phyloP scores from a whole-genome alignment of 2,888 invertebrate species.

The Adela reaumurella region DNA sequence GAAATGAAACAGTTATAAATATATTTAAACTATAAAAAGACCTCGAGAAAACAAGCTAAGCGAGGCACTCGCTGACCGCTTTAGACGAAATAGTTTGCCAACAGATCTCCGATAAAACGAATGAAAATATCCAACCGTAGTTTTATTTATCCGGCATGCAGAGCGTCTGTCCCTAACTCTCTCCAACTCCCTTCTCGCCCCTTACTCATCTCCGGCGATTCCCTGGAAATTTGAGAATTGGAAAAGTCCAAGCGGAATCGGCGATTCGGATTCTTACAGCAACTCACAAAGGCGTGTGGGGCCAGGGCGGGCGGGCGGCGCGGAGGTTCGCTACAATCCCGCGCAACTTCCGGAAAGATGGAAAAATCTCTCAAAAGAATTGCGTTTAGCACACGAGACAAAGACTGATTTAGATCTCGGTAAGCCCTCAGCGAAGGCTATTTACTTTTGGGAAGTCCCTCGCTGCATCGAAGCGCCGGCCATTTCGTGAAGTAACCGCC shows the following conservation, averaged over 20 bases:
- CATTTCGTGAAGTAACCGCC: no score
- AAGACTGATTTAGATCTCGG: constrained; percentile 46
- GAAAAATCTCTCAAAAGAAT: constrained; percentile 51
- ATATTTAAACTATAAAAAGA: no score
- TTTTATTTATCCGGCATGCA: no score
- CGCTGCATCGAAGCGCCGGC: no score
- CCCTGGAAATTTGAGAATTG: neutral
- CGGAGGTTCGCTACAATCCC: constrained; percentile 35
- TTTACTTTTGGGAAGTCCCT: constrained; percentile 42
- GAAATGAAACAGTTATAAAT: no score
- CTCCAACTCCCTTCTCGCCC: neutral
- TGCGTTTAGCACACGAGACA: constrained; percentile 45
- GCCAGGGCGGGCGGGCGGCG: constrained; percentile 5
- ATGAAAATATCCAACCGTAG: no score
- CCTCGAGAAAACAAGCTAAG: no score
- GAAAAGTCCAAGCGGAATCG: neutral
- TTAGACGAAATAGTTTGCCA: no score
- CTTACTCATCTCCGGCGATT: neutral
- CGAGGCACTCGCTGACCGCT: no score
- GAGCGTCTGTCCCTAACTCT: neutral
- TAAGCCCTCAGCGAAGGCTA: constrained; percentile 38
- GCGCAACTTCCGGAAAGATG: constrained; percentile 34
- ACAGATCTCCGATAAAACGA: no score
- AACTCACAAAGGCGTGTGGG: constrained; percentile 20
- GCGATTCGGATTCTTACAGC: constrained; percentile 8